These are phyloP conservation scores for Apomyelois bistriatella DNA, from an alignment of 2,888 invertebrate genomes.

Conservation along the genomic window DNA sequence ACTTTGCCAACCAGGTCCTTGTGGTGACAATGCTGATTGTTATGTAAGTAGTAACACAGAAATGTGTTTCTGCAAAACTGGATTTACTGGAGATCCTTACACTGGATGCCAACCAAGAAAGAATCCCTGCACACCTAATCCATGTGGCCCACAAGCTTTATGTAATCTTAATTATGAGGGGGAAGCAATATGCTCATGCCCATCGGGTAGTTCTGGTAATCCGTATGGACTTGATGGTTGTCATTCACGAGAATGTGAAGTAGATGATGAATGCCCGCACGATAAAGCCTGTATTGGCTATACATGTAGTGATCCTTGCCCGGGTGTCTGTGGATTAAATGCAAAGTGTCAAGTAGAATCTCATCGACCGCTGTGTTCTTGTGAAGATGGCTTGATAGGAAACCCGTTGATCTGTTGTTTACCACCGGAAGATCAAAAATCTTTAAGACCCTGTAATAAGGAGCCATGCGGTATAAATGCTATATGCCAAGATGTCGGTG, in stretches of 20 bases:
- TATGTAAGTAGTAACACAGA: slow-evolving; percentile 90
- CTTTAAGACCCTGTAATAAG: slow-evolving; percentile 84
- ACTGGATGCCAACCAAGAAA: slow-evolving; percentile 86
- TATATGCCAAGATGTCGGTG: slow-evolving; percentile 84
- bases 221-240: slow-evolving; percentile 86
- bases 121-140: slow-evolving; percentile 87
- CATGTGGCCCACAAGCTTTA: slow-evolving; percentile 88
- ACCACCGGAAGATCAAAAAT: slow-evolving; percentile 75
- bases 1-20: slow-evolving; percentile 90
- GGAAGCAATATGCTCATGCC: slow-evolving; percentile 86
- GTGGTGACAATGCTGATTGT: slow-evolving; percentile 90
- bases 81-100: slow-evolving; percentile 89
- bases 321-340: slow-evolving; percentile 88
- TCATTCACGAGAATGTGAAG: slow-evolving; percentile 88
- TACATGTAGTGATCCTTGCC: slow-evolving; percentile 89
- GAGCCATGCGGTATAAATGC: slow-evolving; percentile 90
- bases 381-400: slow-evolving; percentile 85
- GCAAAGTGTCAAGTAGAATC: slow-evolving; percentile 87
- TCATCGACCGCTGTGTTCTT: slow-evolving; percentile 90
- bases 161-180: slow-evolving; percentile 85
- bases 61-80: slow-evolving; percentile 89
- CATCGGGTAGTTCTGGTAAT: slow-evolving; percentile 87
- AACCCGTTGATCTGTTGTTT: slow-evolving; percentile 89
- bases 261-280: slow-evolving; percentile 87
- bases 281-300: slow-evolving; percentile 89